Conservation (phyloP, 2,797 vertebrate genomes). For the Alosa sapidissima region DNA sequence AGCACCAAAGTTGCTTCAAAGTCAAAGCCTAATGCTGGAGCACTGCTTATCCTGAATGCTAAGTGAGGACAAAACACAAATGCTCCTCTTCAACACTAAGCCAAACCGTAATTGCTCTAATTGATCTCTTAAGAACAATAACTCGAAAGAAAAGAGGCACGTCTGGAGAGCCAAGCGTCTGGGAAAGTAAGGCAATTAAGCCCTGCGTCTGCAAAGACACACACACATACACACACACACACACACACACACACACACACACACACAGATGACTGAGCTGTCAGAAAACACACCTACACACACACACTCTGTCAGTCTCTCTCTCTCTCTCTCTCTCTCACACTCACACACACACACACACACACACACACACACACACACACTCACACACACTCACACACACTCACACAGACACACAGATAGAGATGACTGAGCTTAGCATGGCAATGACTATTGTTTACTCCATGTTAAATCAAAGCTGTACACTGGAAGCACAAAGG, state of each 20-base stretch:
- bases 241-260: neutral
- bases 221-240: neutral
- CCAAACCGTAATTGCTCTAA: constrained; percentile 16
- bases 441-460: too few species aligned
- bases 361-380: too few species aligned
- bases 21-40: constrained; percentile 4
- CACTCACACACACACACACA: neutral
- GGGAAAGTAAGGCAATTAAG: neutral
- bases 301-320: neutral
- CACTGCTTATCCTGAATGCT: neutral
- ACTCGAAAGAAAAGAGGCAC: neutral
- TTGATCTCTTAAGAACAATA: constrained; percentile 15
- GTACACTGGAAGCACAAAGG: too few species aligned
- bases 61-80: neutral
- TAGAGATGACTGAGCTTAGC: neutral
- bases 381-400: too few species aligned
- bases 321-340: too few species aligned
- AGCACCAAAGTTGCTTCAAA: neutral
- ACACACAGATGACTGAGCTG: neutral
- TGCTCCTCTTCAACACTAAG: neutral
- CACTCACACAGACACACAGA: too few species aligned
- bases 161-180: constrained; percentile 7
- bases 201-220: neutral
- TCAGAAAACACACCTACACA: neutral
- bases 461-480: too few species aligned